Conservation (phyloP, 2,797 vertebrate genomes). For the Microchirus variegatus region DNA sequence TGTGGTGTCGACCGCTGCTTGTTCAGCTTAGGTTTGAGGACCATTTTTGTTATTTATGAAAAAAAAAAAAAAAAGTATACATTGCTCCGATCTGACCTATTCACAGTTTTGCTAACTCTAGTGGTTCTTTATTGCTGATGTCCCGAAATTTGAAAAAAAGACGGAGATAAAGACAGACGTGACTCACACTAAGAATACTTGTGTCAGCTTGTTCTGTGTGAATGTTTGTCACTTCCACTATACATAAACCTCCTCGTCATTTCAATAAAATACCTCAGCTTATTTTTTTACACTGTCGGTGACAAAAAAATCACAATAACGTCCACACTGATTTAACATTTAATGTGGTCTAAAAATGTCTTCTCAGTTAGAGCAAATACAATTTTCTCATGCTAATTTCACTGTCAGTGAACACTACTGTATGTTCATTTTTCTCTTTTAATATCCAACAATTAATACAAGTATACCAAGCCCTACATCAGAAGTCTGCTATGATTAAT, state of each 20-base stretch:
- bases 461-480: too few species aligned
- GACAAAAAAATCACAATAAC: not conserved
- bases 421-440: not conserved
- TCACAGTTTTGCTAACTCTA: not conserved
- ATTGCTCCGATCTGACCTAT: not conserved
- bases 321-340: not conserved
- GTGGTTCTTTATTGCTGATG: too few species aligned
- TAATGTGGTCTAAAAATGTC: not conserved
- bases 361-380: not conserved
- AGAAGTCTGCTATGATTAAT: too few species aligned
- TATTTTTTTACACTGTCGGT: not conserved
- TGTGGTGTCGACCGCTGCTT: not conserved
- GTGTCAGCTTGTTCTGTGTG: too few species aligned
- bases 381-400: constrained; percentile 1
- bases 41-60: not conserved
- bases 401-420: not conserved
- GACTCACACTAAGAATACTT: too few species aligned
- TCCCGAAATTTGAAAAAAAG: too few species aligned
- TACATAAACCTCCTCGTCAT: too few species aligned
- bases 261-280: too few species aligned
- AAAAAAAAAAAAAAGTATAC: not conserved
- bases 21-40: not conserved
- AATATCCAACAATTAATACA: not conserved
- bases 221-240: too few species aligned
- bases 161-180: too few species aligned